These are phyloP conservation scores for Maccullochella peelii DNA, from an alignment of 2,113 vertebrate genomes.

Conservation along the genomic window DNA sequence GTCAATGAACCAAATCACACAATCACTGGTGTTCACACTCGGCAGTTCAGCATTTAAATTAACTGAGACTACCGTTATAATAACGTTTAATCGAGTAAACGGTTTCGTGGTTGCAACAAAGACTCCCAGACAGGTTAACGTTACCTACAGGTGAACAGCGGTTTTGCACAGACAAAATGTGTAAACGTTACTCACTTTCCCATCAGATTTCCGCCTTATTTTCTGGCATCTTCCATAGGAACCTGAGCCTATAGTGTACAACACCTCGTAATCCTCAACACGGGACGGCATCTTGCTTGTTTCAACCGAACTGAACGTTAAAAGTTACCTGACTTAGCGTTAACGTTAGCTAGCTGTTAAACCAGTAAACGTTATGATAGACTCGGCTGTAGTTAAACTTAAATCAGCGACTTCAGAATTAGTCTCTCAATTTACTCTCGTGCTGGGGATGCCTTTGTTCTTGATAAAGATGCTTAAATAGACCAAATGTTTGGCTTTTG, in stretches of 20 bases:
- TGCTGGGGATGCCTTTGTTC: neutral
- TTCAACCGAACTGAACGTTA: neutral
- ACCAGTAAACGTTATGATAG: neutral
- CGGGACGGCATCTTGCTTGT: slow-evolving; percentile 87
- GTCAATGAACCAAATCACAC: neutral
- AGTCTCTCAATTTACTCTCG: neutral
- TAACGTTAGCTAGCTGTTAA: neutral
- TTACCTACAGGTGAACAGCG: neutral
- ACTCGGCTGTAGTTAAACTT: neutral
- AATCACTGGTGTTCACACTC: rapidly evolving
- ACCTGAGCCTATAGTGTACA: slow-evolving; percentile 91
- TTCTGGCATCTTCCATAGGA: slow-evolving; percentile 96
- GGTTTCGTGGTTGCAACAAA: neutral
- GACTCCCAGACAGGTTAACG: neutral
- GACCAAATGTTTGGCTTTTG: neutral
- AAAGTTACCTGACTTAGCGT: slow-evolving; percentile 17
- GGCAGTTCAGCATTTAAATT: neutral
- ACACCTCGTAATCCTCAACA: slow-evolving; percentile 93
- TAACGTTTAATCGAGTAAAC: neutral
- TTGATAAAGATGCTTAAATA: neutral
- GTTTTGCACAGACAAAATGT: neutral
- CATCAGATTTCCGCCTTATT: slow-evolving; percentile 90
- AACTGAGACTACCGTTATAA: neutral
- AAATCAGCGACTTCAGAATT: neutral
- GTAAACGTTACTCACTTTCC: slow-evolving; percentile 86